phyloP scores from a whole-genome alignment of 2,113 vertebrate species.

The Drymodes brunneopygia region DNA sequence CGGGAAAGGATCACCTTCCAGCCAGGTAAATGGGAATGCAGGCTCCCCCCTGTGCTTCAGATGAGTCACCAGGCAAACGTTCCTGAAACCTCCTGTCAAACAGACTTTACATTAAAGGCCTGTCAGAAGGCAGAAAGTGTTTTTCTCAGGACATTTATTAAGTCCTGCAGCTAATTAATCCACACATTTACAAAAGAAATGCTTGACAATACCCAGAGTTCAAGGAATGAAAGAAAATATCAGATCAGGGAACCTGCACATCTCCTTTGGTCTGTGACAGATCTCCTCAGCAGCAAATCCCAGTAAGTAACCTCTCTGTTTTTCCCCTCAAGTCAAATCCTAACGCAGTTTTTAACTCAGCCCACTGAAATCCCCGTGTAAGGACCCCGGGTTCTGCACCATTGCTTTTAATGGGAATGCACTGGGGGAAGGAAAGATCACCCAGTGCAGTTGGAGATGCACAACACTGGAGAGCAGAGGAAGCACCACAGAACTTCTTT shows the following conservation, averaged over 20 bases:
- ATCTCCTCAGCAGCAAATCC: neutral
- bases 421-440: neutral
- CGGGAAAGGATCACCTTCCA: neutral
- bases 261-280: neutral
- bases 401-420: neutral
- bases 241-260: neutral
- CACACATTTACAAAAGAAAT: neutral
- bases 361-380: neutral
- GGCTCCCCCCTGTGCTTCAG: neutral
- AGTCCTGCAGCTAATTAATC: constrained; percentile 29
- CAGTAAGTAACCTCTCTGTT: neutral
- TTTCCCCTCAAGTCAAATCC: neutral
- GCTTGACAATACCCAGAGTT: neutral
- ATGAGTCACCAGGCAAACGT: neutral
- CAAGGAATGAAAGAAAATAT: neutral
- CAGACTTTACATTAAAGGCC: neutral
- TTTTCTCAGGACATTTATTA: neutral
- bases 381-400: neutral
- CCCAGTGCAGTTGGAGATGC: neutral
- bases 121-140: neutral
- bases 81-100: constrained; percentile 16
- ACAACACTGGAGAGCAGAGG: neutral
- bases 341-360: neutral
- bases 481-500: neutral
- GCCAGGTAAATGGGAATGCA: neutral